These are phyloP conservation scores for Seira sanloemensis DNA, from an alignment of 2,888 invertebrate species.

Conservation along the genomic window DNA sequence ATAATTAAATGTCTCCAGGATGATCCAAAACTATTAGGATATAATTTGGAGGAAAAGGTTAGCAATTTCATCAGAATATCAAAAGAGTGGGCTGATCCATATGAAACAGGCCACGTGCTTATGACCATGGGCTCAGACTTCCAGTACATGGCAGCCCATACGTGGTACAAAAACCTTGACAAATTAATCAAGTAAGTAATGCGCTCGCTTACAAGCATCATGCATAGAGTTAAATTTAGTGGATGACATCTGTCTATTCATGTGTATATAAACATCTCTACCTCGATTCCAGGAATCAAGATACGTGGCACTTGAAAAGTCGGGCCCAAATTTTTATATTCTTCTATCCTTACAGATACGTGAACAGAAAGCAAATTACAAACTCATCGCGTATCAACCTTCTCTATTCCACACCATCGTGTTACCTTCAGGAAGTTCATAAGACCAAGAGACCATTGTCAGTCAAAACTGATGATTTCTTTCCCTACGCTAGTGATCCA, in stretches of 20 bases:
- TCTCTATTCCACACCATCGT: slow-evolving; percentile 90
- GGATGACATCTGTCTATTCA: too few relatives aligned
- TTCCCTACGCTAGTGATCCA: slow-evolving; percentile 91
- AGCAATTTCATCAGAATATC: slow-evolving; percentile 76
- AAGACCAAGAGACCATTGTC: slow-evolving; percentile 80
- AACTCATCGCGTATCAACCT: slow-evolving; percentile 79
- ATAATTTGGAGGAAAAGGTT: slow-evolving; percentile 77
- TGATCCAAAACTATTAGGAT: slow-evolving; percentile 86
- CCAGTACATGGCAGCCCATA: slow-evolving; percentile 81
- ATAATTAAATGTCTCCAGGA: slow-evolving; percentile 79
- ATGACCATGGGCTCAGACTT: slow-evolving; percentile 97
- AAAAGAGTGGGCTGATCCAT: slow-evolving; percentile 75
- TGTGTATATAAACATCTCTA: too few relatives aligned
- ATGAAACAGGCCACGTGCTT: slow-evolving; percentile 84
- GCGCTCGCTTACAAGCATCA: too few relatives aligned
- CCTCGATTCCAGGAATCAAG: too few relatives aligned
- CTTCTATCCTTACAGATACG: slow-evolving; percentile 81
- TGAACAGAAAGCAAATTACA: slow-evolving; percentile 78
- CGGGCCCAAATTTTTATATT: too few relatives aligned
- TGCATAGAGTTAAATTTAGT: too few relatives aligned
- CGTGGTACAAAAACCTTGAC: slow-evolving; percentile 86
- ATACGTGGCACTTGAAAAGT: too few relatives aligned
- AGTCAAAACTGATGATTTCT: slow-evolving; percentile 90
- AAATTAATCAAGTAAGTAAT: slow-evolving; percentile 89
- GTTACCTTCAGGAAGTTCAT: slow-evolving; percentile 87